Evolutionary conservation across 2,888 invertebrate genomes (phyloP).

Genomic region (Caenorhabditis virilis): DNA sequence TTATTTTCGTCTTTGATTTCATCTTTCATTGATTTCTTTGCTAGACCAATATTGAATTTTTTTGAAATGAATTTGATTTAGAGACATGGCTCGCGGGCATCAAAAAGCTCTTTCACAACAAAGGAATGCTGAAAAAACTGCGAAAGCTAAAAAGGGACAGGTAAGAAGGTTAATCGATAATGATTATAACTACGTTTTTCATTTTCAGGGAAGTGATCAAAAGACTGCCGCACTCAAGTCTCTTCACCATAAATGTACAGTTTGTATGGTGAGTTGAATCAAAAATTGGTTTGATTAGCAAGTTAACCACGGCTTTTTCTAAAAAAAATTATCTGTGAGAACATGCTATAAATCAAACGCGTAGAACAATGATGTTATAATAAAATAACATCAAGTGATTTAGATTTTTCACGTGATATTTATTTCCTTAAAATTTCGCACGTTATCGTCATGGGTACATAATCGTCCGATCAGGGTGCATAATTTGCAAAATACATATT

Average conservation of each 20-base stretch:
- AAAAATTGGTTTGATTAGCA: no score
- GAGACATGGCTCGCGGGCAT: constrained; percentile 91
- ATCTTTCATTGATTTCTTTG: constrained; percentile 9
- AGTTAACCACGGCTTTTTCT: no score
- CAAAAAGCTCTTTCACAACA: constrained; percentile 93
- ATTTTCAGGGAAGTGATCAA: constrained; percentile 80
- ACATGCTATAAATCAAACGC: no score
- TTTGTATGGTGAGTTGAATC: constrained; percentile 76
- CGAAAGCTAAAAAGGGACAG: constrained; percentile 26
- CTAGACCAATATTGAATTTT: neutral
- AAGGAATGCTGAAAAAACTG: constrained; percentile 35
- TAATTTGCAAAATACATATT: neutral
- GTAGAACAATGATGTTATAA: no score
- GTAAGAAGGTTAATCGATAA: neutral
- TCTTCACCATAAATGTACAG: constrained; percentile 84
- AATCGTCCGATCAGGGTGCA: neutral
- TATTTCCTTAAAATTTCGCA: neutral
- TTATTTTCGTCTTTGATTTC: neutral
- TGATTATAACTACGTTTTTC: neutral
- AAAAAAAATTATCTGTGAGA: no score
- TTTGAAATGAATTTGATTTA: constrained; percentile 1
- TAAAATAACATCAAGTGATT: no score
- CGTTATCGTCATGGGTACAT: neutral
- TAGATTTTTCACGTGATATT: no score
- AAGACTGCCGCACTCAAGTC: constrained; percentile 94